These are phyloP conservation scores for Nematostella vectensis DNA, from an alignment of 92 coral and sea anemone genomes.

Conservation along the genomic window DNA sequence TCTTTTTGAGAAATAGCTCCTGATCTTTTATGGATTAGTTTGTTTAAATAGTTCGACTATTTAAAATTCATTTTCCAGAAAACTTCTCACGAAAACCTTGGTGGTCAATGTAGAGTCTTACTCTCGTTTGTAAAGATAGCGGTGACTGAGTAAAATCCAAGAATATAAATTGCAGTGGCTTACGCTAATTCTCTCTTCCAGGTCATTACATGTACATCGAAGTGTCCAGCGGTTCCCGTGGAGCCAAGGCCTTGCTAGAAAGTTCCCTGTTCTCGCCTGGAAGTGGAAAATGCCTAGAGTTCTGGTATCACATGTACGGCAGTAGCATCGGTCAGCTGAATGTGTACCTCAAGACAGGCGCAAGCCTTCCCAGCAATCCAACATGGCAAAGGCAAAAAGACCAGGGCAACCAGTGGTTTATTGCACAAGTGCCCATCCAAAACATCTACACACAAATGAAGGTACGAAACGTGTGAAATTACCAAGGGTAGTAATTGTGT, in stretches of 20 bases:
- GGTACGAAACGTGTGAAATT: conserved; percentile 8
- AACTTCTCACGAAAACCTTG: no score
- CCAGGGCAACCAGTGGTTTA: conserved; percentile 94
- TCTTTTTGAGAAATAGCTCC: no score
- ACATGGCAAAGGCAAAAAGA: conserved; percentile 64
- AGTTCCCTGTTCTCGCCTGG: conserved; percentile 50
- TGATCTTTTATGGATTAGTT: no score
- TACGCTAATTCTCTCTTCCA: no score
- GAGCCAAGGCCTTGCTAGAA: conserved; percentile 61
- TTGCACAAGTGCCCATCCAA: conserved; percentile 69
- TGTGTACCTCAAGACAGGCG: conserved; percentile 49
- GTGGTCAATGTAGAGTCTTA: no score
- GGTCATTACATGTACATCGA: conserved; percentile 92
- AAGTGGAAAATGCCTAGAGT: conserved; percentile 78
- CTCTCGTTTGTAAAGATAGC: no score
- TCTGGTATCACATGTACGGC: conserved; percentile 99
- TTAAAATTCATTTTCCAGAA: no score
- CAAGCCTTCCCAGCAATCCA: conserved; percentile 36
- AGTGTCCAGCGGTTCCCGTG: conserved; percentile 32
- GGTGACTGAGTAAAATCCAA: no score
- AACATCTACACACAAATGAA: conserved; percentile 9
- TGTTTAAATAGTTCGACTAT: no score
- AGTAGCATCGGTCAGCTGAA: conserved; percentile 77
- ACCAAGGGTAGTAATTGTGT: no score
- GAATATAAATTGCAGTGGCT: no score